phyloP scores from a whole-genome alignment of 1,140 invertebrate genomes.

The Cydia strobilella region DNA sequence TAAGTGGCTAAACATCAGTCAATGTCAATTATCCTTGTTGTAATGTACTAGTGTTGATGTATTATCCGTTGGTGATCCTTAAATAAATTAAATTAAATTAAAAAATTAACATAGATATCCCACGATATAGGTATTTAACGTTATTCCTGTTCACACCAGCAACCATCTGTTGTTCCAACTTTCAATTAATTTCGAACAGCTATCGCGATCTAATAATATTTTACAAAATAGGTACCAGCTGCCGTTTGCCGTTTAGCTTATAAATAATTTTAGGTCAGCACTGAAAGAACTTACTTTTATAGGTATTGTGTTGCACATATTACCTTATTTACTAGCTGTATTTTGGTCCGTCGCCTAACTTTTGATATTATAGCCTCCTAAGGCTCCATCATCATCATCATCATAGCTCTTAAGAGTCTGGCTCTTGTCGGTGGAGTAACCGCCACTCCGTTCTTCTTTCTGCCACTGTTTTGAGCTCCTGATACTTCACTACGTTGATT shows the following conservation, averaged over 20 bases:
- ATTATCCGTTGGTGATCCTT: too few species aligned
- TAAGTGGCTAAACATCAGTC: too few species aligned
- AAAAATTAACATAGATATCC: too few species aligned
- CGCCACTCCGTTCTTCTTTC: too few species aligned
- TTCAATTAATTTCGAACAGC: conserved; percentile 6
- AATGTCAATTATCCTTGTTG: too few species aligned
- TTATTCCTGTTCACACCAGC: neutral
- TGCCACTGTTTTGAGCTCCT: too few species aligned
- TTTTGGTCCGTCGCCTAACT: neutral
- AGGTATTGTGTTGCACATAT: neutral
- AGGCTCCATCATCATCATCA: too few species aligned
- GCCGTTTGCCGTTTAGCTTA: neutral
- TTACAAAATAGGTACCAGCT: neutral
- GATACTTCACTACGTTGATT: too few species aligned
- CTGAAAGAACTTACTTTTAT: neutral
- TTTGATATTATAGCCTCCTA: neutral
- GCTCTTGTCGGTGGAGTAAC: too few species aligned
- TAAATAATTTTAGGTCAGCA: neutral
- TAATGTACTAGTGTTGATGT: too few species aligned
- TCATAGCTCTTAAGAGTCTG: too few species aligned
- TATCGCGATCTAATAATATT: conserved; percentile 6
- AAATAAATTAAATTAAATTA: too few species aligned
- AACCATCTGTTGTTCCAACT: conserved; percentile 19
- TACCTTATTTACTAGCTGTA: neutral
- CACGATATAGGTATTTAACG: conserved; percentile 8